Conservation (phyloP, 2,888 invertebrate species). For the Panzeria rudis region DNA sequence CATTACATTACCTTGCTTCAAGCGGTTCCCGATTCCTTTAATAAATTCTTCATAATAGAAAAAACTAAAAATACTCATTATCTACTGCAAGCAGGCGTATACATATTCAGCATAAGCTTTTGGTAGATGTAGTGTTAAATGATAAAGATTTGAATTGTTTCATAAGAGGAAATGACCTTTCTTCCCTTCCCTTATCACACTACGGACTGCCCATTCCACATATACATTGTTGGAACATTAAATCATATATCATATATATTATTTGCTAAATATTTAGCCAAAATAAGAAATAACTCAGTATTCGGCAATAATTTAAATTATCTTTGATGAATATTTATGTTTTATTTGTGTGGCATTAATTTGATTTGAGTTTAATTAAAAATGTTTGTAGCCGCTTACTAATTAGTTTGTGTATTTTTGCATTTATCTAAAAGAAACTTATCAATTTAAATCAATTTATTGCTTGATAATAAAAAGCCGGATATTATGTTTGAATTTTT, state of each 20-base stretch:
- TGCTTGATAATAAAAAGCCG: slow-evolving; percentile 39
- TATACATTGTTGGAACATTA: too few relatives aligned
- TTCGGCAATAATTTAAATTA: background rate
- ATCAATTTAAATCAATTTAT: slow-evolving; percentile 21
- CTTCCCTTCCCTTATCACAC: too few relatives aligned
- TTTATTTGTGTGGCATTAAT: background rate
- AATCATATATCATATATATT: too few relatives aligned
- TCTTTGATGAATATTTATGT: slow-evolving; percentile 18
- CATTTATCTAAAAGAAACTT: background rate
- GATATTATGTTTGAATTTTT: slow-evolving; percentile 17
- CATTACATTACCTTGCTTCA: background rate
- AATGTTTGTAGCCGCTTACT: background rate
- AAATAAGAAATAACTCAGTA: background rate
- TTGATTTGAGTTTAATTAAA: background rate
- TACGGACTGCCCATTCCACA: too few relatives aligned
- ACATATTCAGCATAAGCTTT: too few relatives aligned
- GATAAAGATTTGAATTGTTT: too few relatives aligned
- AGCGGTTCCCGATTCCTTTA: background rate
- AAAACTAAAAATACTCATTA: too few relatives aligned
- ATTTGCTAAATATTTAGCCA: too few relatives aligned
- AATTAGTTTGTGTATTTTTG: background rate
- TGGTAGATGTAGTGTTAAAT: too few relatives aligned
- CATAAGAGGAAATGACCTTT: too few relatives aligned
- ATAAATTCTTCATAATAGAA: too few relatives aligned
- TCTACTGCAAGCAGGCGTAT: too few relatives aligned